A percentile compares a stretch with the other conserved stretches of the same genome.
Conservation (phyloP, 2,888 invertebrate genomes). For the Steinernema scapterisci region DNA sequence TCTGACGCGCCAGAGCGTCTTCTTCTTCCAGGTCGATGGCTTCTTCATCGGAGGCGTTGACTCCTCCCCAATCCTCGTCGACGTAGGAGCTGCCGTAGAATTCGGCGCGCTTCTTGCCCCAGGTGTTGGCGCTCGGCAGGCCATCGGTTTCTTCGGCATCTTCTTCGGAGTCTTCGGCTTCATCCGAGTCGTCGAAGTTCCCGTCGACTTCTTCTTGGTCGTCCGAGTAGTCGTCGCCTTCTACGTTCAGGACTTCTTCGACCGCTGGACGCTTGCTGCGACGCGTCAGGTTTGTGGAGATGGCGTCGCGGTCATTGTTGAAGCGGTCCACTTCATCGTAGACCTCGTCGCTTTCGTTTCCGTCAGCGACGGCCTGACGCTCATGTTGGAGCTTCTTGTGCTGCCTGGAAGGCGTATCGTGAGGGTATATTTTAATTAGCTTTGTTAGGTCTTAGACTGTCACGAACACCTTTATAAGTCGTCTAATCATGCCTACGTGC, state of each 20-base stretch:
- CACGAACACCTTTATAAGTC: too few relatives aligned
- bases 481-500: too few relatives aligned
- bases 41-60: constrained; percentile 55
- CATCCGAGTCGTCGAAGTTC: constrained; percentile 36
- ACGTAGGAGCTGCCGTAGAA: constrained; percentile 67
- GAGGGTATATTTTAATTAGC: too few relatives aligned
- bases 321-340: constrained; percentile 59
- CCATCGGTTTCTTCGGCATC: constrained; percentile 40
- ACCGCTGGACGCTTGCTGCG: not conserved
- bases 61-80: constrained; percentile 59
- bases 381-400: constrained; percentile 28
- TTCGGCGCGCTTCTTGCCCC: constrained; percentile 68
- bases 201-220: constrained; percentile 46
- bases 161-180: constrained; percentile 35
- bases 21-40: constrained; percentile 53
- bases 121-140: constrained; percentile 66
- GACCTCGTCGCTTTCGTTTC: constrained; percentile 45
- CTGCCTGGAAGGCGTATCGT: constrained; percentile 10
- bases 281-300: constrained; percentile 22
- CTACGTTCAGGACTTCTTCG: constrained; percentile 55
- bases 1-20: constrained; percentile 60
- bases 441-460: too few relatives aligned
- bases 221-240: constrained; percentile 47
- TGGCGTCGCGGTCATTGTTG: constrained; percentile 47
- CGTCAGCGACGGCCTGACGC: not conserved